Conservation (phyloP, 37 sponge, comb jelly and placozoan species). For the Corticium candelabrum region DNA sequence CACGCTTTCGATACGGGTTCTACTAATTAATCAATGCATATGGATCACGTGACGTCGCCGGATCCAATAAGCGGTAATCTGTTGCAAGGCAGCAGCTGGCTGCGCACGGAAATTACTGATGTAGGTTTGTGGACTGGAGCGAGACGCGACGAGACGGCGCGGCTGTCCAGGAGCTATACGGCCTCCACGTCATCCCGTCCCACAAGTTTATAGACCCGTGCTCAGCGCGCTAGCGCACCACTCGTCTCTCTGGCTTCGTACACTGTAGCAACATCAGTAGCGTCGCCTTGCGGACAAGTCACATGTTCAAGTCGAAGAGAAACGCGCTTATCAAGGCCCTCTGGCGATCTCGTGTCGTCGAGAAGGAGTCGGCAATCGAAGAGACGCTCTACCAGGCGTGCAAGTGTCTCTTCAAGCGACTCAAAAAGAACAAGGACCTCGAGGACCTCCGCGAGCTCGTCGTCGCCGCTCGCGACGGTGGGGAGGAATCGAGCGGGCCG, state of each 20-base stretch:
- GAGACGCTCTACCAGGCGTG: neutral
- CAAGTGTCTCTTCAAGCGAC: neutral
- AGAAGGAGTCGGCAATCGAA: neutral
- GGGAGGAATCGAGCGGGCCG: neutral
- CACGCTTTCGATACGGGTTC: no score
- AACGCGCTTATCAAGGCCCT: neutral
- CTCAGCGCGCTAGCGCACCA: neutral
- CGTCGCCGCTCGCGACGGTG: neutral
- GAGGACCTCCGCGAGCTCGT: neutral
- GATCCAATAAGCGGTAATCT: neutral
- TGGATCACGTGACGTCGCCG: conserved; percentile 8
- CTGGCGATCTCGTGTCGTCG: neutral
- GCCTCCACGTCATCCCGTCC: no score
- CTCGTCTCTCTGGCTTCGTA: neutral
- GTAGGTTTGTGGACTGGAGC: neutral
- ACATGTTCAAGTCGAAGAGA: neutral
- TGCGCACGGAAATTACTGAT: neutral
- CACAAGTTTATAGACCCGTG: no score
- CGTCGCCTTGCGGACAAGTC: no score
- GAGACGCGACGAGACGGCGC: neutral
- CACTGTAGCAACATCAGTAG: no score
- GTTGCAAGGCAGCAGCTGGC: neutral
- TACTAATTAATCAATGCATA: no score
- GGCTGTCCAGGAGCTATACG: neutral
- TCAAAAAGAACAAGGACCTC: neutral